Evolutionary conservation across 2,797 vertebrate genomes (phyloP).

Genomic region (Hoplostethus atlanticus): DNA sequence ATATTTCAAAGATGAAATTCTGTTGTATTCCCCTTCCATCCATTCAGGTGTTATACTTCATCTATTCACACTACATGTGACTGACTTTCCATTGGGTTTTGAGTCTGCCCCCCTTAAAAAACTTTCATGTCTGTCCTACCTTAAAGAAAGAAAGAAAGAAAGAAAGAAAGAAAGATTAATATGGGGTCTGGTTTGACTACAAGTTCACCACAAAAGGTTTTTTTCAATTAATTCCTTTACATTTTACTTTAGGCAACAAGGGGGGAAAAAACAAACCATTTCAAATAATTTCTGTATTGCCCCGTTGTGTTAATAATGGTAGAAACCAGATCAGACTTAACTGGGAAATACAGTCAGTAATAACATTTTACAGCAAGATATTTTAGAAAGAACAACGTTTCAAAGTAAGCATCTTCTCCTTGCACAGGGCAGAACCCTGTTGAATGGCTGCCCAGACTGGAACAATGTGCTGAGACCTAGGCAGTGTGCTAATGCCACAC

Average conservation of each 20-base stretch:
- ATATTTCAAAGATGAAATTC: conserved; percentile 26
- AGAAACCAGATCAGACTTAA: conserved; percentile 18
- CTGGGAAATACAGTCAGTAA: neutral
- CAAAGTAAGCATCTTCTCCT: neutral
- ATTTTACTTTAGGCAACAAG: too few relatives aligned
- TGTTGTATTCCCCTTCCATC: conserved; percentile 21
- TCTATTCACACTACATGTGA: too few relatives aligned
- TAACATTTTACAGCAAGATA: neutral
- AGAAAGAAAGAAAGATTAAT: neutral
- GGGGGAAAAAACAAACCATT: too few relatives aligned
- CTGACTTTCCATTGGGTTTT: too few relatives aligned
- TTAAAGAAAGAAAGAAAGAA: conserved; percentile 4
- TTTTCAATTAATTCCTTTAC: too few relatives aligned
- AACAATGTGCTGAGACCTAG: conserved; percentile 43
- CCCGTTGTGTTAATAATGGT: neutral
- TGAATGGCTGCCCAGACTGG: conserved; percentile 22
- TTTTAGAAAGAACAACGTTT: neutral
- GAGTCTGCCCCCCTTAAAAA: too few relatives aligned
- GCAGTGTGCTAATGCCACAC: conserved; percentile 20
- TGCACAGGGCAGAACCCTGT: neutral
- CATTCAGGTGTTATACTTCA: conserved; percentile 29
- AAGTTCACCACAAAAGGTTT: too few relatives aligned
- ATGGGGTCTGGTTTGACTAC: too few relatives aligned
- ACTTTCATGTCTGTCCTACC: neutral
- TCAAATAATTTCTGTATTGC: too few relatives aligned